Percentiles rank a stretch among this genome's conserved stretches.
phyloP scores from a whole-genome alignment of 2,113 vertebrate genomes.

The Sitta europaea region DNA sequence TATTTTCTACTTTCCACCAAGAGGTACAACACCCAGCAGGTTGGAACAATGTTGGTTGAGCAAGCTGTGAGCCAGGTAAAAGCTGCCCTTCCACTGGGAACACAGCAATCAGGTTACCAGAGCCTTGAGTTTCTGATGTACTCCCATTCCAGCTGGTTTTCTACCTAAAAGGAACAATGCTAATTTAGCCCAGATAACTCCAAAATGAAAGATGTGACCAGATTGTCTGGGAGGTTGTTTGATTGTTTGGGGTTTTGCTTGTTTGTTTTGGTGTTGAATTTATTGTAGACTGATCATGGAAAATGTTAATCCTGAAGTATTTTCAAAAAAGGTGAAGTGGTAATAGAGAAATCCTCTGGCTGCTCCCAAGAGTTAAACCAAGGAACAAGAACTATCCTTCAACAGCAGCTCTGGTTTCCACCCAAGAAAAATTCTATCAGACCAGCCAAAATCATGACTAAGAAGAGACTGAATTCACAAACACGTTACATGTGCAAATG shows the following conservation, averaged over 20 bases:
- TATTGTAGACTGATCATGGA: not conserved
- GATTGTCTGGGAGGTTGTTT: not conserved
- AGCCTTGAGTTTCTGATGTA: not conserved
- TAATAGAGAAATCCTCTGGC: not conserved
- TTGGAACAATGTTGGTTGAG: not conserved
- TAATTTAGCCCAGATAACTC: not conserved
- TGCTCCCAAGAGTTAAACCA: not conserved
- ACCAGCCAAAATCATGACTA: conserved; percentile 69
- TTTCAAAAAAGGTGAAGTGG: not conserved
- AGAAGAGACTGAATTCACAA: conserved; percentile 57
- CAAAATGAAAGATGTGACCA: not conserved
- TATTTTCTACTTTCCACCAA: not conserved
- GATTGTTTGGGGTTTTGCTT: not conserved
- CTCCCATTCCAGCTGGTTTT: not conserved
- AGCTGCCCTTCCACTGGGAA: not conserved
- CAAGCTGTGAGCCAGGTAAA: not conserved
- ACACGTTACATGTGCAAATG: conserved; percentile 58
- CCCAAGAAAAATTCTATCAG: conserved; percentile 53
- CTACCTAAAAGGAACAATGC: not conserved
- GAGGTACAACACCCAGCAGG: not conserved
- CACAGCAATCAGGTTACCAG: not conserved
- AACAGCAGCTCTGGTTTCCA: conserved; percentile 62
- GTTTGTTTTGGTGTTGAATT: not conserved
- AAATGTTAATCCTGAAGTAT: not conserved
- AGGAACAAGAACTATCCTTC: conserved; percentile 40